These are phyloP conservation scores for Bombus waltoni DNA, from an alignment of 1,140 invertebrate genomes.

Conservation along the genomic window DNA sequence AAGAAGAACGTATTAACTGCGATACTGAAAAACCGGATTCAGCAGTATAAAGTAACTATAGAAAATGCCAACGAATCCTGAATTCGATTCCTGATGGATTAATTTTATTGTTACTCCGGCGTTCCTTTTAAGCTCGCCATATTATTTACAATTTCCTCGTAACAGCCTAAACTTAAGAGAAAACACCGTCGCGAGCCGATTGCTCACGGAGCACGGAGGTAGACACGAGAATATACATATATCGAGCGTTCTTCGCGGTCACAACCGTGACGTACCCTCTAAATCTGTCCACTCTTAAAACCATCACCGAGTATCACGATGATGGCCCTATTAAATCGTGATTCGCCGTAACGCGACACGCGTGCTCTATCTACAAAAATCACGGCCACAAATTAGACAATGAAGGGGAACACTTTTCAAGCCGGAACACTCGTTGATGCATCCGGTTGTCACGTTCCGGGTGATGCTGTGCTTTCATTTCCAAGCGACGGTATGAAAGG, in stretches of 20 bases:
- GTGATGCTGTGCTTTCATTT: background rate
- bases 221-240: constrained; percentile 68
- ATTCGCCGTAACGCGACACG: constrained; percentile 24
- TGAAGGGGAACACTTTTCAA: background rate
- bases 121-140: constrained; percentile 9
- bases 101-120: background rate
- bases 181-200: constrained; percentile 54
- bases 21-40: too few relatives aligned
- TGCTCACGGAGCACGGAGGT: constrained; percentile 64
- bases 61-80: background rate
- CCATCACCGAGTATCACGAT: constrained; percentile 67
- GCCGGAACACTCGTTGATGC: constrained; percentile 20
- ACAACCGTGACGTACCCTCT: constrained; percentile 67
- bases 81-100: background rate
- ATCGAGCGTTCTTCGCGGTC: constrained; percentile 43
- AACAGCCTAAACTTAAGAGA: background rate
- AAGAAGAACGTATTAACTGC: too few relatives aligned
- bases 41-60: too few relatives aligned
- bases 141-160: constrained; percentile 34
- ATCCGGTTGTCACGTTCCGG: constrained; percentile 21
- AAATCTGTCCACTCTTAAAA: constrained; percentile 73
- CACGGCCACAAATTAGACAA: constrained; percentile 41
- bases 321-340: constrained; percentile 71
- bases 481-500: background rate
- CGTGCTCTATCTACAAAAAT: constrained; percentile 29